Evolutionary conservation across 2,113 vertebrate species (phyloP).

Genomic region (Colistium nudipinnis): DNA sequence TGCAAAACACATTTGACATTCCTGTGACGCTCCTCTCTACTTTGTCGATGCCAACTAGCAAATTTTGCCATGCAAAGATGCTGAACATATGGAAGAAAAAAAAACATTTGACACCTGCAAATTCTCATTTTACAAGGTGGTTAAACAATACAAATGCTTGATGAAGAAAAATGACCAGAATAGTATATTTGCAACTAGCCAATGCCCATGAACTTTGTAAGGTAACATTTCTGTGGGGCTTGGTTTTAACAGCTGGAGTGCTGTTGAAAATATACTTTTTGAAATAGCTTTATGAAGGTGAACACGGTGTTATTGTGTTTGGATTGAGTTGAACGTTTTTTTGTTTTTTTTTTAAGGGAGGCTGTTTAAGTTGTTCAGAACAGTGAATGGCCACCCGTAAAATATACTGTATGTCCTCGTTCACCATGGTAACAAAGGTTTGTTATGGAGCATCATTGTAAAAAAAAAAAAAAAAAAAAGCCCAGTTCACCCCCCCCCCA

Average conservation of each 20-base stretch:
- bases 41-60: background rate
- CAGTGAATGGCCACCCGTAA: constrained; percentile 53
- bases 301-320: background rate
- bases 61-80: background rate
- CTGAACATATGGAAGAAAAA: too few relatives aligned
- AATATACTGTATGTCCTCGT: too few relatives aligned
- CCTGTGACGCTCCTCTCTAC: background rate
- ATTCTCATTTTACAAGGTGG: background rate
- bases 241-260: too few relatives aligned
- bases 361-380: constrained; percentile 38
- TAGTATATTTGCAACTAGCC: too few relatives aligned
- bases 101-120: background rate
- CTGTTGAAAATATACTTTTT: too few relatives aligned
- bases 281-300: background rate
- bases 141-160: constrained; percentile 4
- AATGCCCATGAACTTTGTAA: too few relatives aligned
- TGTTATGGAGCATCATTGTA: background rate
- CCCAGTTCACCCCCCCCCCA: too few relatives aligned
- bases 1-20: background rate
- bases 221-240: background rate
- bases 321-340: background rate
- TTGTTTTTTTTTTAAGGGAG: constrained; percentile 38
- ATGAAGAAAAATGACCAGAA: constrained; percentile 34
- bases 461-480: too few relatives aligned
- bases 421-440: background rate